Evolutionary conservation across 2,888 invertebrate genomes (phyloP).

Genomic region (Trichogramma dendrolimi): DNA sequence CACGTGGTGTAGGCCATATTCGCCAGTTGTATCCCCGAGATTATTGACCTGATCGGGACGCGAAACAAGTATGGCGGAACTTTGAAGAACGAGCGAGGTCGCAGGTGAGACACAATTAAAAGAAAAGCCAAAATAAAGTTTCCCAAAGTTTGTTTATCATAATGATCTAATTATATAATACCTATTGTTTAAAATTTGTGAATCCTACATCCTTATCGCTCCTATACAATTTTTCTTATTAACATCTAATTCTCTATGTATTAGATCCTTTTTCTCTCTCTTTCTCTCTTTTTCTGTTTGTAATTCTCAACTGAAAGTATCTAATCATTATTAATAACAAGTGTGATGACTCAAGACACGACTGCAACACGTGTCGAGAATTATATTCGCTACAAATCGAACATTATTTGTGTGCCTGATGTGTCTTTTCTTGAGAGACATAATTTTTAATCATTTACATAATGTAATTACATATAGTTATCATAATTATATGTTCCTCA

Average conservation of each 20-base stretch:
- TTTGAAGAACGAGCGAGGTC: constrained; percentile 99
- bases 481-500: no score
- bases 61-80: constrained; percentile 99
- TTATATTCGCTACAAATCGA: constrained; percentile 22
- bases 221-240: constrained; percentile 20
- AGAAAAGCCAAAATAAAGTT: constrained; percentile 46
- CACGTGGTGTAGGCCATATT: constrained; percentile 87
- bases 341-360: constrained; percentile 19
- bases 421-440: constrained; percentile 27
- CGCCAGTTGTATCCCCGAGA: constrained; percentile 99
- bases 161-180: constrained; percentile 14
- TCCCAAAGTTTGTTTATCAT: constrained; percentile 23
- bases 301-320: constrained; percentile 11
- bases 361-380: constrained; percentile 23
- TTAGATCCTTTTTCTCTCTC: constrained; percentile 13
- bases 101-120: constrained; percentile 84
- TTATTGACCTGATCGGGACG: constrained; percentile 99
- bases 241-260: constrained; percentile 20
- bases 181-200: constrained; percentile 5
- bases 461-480: not conserved
- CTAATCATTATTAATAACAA: constrained; percentile 11
- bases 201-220: not conserved
- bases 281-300: constrained; percentile 24
- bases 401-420: constrained; percentile 31
- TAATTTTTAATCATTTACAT: constrained; percentile 12